A percentile compares a stretch with the other conserved stretches of the same genome.
These are phyloP conservation scores for Microplitis deprimator DNA, from an alignment of 2,888 invertebrate species.

Conservation along the genomic window DNA sequence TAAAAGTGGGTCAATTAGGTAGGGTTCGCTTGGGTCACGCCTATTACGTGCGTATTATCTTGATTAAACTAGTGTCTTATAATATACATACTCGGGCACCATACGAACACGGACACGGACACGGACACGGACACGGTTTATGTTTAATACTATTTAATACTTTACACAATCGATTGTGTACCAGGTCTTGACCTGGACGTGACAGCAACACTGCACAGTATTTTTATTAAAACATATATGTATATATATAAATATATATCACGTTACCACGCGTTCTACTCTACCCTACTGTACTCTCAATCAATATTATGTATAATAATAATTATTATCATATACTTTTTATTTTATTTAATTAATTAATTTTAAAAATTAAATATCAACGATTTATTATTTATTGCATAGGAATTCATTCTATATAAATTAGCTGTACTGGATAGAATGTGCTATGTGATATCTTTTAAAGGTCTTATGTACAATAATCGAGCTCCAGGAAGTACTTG, in stretches of 20 bases:
- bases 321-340: no score
- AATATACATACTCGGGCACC: background rate
- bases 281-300: no score
- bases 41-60: conserved; percentile 44
- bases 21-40: conserved; percentile 33
- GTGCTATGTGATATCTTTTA: background rate
- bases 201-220: background rate
- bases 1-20: conserved; percentile 47
- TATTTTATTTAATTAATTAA: no score
- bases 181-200: background rate
- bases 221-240: no score
- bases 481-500: background rate
- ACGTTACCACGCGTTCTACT: no score
- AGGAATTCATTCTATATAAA: background rate
- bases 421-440: no score
- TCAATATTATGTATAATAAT: no score
- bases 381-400: background rate
- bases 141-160: conserved; percentile 10
- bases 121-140: background rate
- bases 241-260: no score
- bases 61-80: conserved; percentile 33
- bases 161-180: conserved; percentile 32
- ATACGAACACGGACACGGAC: no score
- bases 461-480: background rate
- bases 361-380: background rate